phyloP scores from a whole-genome alignment of 2,888 invertebrate genomes.

The Ennomos quercinarius region DNA sequence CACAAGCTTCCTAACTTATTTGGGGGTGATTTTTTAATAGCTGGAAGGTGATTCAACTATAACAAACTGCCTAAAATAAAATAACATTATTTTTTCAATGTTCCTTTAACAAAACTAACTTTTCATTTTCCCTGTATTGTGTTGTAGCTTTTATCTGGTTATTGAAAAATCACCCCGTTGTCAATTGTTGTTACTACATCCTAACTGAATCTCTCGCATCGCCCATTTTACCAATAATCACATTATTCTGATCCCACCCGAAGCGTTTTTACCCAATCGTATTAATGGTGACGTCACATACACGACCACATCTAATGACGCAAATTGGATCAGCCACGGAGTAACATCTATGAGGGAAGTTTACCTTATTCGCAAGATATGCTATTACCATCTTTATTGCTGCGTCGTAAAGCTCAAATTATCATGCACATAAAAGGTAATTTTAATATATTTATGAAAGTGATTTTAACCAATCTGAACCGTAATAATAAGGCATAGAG shows the following conservation, averaged over 20 bases:
- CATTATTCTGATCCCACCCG: conserved; percentile 18
- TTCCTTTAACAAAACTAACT: too few relatives aligned
- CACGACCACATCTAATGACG: conserved; percentile 32
- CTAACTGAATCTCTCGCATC: conserved; percentile 5
- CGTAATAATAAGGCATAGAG: not conserved
- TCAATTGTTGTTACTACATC: too few relatives aligned
- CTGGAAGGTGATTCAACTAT: too few relatives aligned
- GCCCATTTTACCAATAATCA: conserved; percentile 20
- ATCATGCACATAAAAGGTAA: not conserved
- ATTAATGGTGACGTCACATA: conserved; percentile 37
- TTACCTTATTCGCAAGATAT: not conserved
- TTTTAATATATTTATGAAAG: conserved; percentile 10
- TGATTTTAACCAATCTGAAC: conserved; percentile 1
- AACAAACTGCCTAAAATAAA: too few relatives aligned
- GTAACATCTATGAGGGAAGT: conserved; percentile 20
- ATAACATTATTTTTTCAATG: too few relatives aligned
- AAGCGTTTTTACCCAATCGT: conserved; percentile 25
- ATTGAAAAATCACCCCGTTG: too few relatives aligned
- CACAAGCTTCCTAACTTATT: too few relatives aligned
- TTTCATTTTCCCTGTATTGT: too few relatives aligned
- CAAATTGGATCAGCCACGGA: conserved; percentile 35
- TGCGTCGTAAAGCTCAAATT: conserved; percentile 6
- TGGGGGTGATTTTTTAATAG: too few relatives aligned
- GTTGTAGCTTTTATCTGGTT: too few relatives aligned
- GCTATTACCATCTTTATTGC: not conserved